Base-by-base conservation (phyloP, 2,888 invertebrate genomes). In the Hirtodrosophila cameraria region DNA sequence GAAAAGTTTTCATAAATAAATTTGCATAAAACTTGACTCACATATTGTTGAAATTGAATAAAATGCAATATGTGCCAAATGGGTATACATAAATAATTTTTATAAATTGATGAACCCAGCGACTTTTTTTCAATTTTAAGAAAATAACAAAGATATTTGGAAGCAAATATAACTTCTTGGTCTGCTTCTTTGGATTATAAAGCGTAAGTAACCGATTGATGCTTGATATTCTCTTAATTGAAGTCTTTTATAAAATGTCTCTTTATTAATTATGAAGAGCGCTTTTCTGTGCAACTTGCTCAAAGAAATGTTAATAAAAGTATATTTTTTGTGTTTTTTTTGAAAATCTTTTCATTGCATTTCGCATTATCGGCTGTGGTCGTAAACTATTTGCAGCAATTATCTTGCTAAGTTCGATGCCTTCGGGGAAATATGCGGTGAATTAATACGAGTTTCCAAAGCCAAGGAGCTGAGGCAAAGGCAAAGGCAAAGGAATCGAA, bases 331-430 rank as follows among this genome's bases (percentile, higher is more conserved):
- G 38, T 36, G 28, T 30, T 9, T 38, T 31, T 25, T 6, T 13
- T 36, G 5, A 28, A 41, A 18, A 42, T 52, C 18, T 20, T 23
- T 61, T 36, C 23, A 20, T 30, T 38, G 41, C 43, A 55, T 46
- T 61, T 71, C 53, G 63, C 55, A 61, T 78, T 81, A 77, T 70
- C 81, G 81, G 52, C 60, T 75, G 75, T 18, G 85, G 87, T 81
- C 79, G 69, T 84, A 85, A 75, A 87, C 78, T 75, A 76, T 84
- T 86, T 71, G 73, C 74, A 61, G 76, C 87, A 87, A 88, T 86
- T 86, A 86, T 87, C 79, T 66, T 50, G 31, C 52, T 62, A 81
- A 83, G 69, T 86, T 46, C 55, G 69, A 74, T 55, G 86, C 82
- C 84, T 81, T 76, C 30, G 71, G 82, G 86, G 72, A 79, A 87